Evolutionary conservation across 64 coral and sea anemone species (phyloP), one percentile per base, ranked within the genome.

Genomic region (Dendrophyllia cribrosa): DNA sequence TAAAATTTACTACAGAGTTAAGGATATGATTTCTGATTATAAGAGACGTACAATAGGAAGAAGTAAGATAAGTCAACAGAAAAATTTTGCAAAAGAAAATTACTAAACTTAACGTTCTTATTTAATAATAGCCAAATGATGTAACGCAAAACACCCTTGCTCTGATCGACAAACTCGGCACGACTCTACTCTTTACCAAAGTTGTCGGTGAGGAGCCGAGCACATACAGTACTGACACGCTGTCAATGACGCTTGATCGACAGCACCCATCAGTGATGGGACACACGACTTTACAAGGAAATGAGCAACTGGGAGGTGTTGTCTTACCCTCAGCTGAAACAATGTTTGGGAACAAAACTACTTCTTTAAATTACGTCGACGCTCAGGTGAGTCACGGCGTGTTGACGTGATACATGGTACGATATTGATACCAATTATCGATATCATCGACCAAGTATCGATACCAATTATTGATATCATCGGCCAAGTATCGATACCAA

Each of bases 181-280:
- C 4, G 0, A 75, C 9, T 13, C 6, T 88, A 19, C 25, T 88
- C 9, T 43, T 49, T 62, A 61, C 86, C 11, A 74, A 88, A 76
- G 24, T 11, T 7, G 44, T 88, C 24, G 86, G 74, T 50, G 86
- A 88, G 47, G 51, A 88, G 11, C 86, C 71, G 7, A 88, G 52
- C 7, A 44, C 74, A 6, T 75, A 59, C 16, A 88, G 19, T 21
- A 45, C 70, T 5, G 25, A 61, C 5, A 24, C 86, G 17, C 70
- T 88, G 2, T 75, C 50, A 11, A 19, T 88, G 20, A 88, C 60
- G 9, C 60, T 88, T 15, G 72, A 69, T 15, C 70, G 74, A 9
- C 72, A 88, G 19, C 52, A 69, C 3, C 86, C 86, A 3, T 75
- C 86, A 13, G 45, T 60, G 50, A 47, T 88, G 51, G 51, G 56